A percentile compares a stretch with the other conserved stretches of the same genome.
Evolutionary conservation across 2,797 vertebrate species (phyloP).

Genomic region (Diplodus puntazzo): DNA sequence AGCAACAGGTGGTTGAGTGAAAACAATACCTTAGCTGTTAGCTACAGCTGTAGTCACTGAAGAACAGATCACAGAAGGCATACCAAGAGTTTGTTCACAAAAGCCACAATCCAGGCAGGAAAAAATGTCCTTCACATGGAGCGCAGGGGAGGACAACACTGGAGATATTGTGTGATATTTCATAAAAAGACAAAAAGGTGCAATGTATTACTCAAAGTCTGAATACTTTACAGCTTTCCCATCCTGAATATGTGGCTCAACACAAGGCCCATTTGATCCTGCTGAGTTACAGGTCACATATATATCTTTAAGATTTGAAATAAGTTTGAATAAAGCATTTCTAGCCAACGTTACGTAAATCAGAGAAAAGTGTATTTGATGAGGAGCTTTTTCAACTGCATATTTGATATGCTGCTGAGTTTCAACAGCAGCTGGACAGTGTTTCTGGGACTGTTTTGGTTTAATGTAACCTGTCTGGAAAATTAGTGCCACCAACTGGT

Average conservation of each 20-base stretch:
- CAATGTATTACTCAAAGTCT: background rate
- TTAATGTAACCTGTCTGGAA: background rate
- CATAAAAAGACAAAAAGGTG: background rate
- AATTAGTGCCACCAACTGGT: background rate
- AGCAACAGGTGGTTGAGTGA: constrained; percentile 65
- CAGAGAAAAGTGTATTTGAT: background rate
- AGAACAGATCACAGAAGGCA: too few species aligned
- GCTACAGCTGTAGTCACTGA: constrained; percentile 28
- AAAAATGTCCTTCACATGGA: background rate
- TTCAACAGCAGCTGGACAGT: too few species aligned
- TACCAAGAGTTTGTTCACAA: background rate
- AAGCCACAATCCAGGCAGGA: background rate
- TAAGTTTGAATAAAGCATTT: background rate
- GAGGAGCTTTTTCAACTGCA: background rate
- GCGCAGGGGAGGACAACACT: background rate
- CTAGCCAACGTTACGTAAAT: background rate
- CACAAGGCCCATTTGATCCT: background rate
- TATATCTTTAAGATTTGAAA: background rate
- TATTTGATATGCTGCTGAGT: background rate
- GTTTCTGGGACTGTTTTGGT: background rate
- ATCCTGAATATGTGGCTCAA: background rate
- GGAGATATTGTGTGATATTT: background rate
- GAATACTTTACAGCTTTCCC: background rate
- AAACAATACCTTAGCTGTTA: constrained; percentile 68
- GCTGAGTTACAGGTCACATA: background rate